These are phyloP conservation scores for Sisyra terminalis DNA, from an alignment of 2,888 invertebrate genomes.

Conservation along the genomic window DNA sequence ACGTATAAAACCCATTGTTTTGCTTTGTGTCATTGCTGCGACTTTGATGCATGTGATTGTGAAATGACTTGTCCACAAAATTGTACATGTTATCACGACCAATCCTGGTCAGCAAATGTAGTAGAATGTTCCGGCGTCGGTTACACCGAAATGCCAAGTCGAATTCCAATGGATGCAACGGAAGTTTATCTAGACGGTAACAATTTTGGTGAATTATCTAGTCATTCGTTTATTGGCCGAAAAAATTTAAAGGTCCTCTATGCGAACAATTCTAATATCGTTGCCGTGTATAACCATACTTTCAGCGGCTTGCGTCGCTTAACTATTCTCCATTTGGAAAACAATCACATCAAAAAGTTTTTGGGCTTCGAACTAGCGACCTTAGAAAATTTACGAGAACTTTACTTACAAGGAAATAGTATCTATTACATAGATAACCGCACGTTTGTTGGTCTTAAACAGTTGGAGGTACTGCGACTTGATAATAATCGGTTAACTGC, in stretches of 20 bases:
- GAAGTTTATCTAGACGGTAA: conserved; percentile 89
- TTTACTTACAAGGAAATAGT: conserved; percentile 75
- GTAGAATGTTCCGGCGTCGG: conserved; percentile 77
- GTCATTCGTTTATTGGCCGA: conserved; percentile 81
- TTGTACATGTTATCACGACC: conserved; percentile 90
- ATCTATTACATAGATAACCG: conserved; percentile 69
- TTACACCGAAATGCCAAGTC: conserved; percentile 67
- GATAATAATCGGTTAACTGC: conserved; percentile 69
- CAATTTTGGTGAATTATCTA: conserved; percentile 69
- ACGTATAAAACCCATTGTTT: conserved; percentile 88
- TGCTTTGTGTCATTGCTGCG: conserved; percentile 88
- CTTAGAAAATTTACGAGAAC: conserved; percentile 64
- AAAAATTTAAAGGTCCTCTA: conserved; percentile 77
- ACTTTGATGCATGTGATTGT: conserved; percentile 94
- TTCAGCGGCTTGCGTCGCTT: conserved; percentile 75
- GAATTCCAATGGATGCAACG: conserved; percentile 90
- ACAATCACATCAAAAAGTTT: conserved; percentile 65
- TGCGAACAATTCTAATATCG: conserved; percentile 77
- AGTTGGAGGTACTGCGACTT: conserved; percentile 67
- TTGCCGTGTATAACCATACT: conserved; percentile 72
- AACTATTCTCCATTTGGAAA: conserved; percentile 68
- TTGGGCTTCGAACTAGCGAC: conserved; percentile 70
- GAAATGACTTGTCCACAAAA: conserved; percentile 91
- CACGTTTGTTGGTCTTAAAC: conserved; percentile 65
- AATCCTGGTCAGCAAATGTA: conserved; percentile 83